Conservation (phyloP, 2,113 vertebrate species). For the Sebastes schlegelii region DNA sequence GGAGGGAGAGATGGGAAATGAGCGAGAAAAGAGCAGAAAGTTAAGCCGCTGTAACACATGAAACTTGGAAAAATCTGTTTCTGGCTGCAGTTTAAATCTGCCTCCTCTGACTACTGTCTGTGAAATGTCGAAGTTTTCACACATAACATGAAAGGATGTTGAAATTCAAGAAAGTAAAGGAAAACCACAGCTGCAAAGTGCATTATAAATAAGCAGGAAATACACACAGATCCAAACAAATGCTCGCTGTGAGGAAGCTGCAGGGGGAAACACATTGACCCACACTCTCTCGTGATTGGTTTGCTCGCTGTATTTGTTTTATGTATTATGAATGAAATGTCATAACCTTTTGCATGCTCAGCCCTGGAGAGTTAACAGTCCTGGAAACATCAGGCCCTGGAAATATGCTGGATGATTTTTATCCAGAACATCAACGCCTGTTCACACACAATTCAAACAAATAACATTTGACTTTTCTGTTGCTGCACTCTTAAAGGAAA, state of each 20-base stretch:
- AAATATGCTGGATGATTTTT: background rate
- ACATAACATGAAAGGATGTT: background rate
- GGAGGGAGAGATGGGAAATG: background rate
- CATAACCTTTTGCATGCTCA: slow-evolving; percentile 8
- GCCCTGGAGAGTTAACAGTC: background rate
- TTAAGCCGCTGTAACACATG: slow-evolving; percentile 16
- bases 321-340: background rate
- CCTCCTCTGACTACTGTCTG: background rate
- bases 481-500: background rate
- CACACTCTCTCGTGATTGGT: background rate
- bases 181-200: background rate
- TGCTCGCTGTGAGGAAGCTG: background rate
- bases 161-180: background rate
- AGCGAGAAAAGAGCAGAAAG: slow-evolving; percentile 3
- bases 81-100: background rate
- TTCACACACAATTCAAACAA: background rate
- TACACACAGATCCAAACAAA: background rate
- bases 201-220: background rate
- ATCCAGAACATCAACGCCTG: background rate
- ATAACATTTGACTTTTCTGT: background rate
- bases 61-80: slow-evolving; percentile 1
- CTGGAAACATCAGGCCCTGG: slow-evolving; percentile 10
- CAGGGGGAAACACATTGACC: background rate
- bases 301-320: slow-evolving; percentile 11
- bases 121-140: background rate